Evolutionary conservation across 2,888 invertebrate genomes (phyloP).

Genomic region (Caenorhabditis drosophilae): DNA sequence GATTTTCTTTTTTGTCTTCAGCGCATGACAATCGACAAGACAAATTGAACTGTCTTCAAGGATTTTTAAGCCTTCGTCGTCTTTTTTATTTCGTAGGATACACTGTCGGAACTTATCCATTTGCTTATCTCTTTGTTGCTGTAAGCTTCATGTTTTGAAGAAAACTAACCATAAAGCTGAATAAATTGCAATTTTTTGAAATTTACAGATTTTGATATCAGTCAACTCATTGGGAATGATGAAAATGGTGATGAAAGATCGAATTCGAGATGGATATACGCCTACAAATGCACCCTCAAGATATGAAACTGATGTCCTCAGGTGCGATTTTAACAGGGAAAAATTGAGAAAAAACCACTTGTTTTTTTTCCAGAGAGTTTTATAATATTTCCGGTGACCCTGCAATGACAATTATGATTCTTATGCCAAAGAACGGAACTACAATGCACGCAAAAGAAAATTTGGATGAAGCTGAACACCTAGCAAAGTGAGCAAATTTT

Average conservation of each 20-base stretch:
- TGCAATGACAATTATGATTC: slow-evolving; percentile 63
- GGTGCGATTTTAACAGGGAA: slow-evolving; percentile 14
- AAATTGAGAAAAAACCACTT: not conserved
- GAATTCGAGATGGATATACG: slow-evolving; percentile 67
- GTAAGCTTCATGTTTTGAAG: slow-evolving; percentile 5
- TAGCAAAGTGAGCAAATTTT: slow-evolving; percentile 42
- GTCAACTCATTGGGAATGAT: slow-evolving; percentile 49
- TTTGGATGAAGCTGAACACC: slow-evolving; percentile 54
- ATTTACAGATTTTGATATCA: slow-evolving; percentile 34
- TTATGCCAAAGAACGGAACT: slow-evolving; percentile 64
- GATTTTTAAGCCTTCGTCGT: slow-evolving; percentile 54
- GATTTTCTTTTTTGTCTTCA: too few species aligned
- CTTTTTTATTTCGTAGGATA: slow-evolving; percentile 54
- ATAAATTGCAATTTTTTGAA: too few species aligned
- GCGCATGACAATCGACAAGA: slow-evolving; percentile 11
- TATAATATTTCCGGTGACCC: slow-evolving; percentile 61
- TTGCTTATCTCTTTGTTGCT: slow-evolving; percentile 45
- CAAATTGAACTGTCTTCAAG: slow-evolving; percentile 45
- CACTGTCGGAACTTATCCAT: slow-evolving; percentile 48
- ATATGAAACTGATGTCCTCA: slow-evolving; percentile 62
- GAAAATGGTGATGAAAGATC: slow-evolving; percentile 56
- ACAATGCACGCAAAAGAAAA: slow-evolving; percentile 61
- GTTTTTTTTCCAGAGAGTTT: slow-evolving; percentile 23
- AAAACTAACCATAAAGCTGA: not conserved
- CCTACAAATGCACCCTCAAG: slow-evolving; percentile 67